Percentiles rank a stretch among this genome's conserved stretches.
Evolutionary conservation across 2,888 invertebrate genomes (phyloP).

Genomic region (Agonopterix heracliana): DNA sequence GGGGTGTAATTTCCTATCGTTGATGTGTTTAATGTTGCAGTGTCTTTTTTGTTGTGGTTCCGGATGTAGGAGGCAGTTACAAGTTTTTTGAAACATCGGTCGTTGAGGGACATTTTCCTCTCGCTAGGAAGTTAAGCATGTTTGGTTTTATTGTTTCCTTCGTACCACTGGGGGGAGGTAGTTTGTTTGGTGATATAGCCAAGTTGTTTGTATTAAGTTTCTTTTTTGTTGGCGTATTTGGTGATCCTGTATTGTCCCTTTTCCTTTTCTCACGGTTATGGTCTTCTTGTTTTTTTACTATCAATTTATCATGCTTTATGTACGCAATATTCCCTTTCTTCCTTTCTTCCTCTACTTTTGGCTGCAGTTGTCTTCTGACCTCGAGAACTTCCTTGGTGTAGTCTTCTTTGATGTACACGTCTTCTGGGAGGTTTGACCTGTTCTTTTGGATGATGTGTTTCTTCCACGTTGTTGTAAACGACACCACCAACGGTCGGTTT

Average conservation of each 20-base stretch:
- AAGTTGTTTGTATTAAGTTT: slow-evolving; percentile 1
- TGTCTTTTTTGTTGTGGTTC: neutral
- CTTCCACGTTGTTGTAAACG: slow-evolving; percentile 9
- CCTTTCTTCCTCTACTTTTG: slow-evolving; percentile 4
- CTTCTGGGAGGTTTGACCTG: neutral
- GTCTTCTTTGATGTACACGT: no score
- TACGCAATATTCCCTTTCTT: slow-evolving; percentile 11
- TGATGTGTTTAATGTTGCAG: neutral
- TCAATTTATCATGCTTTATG: slow-evolving; percentile 11
- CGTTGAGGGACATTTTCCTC: slow-evolving; percentile 8
- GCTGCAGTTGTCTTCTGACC: neutral
- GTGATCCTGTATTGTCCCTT: slow-evolving; percentile 14
- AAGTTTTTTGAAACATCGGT: slow-evolving; percentile 11
- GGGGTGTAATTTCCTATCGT: slow-evolving; percentile 3
- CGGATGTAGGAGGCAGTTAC: neutral
- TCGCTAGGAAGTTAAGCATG: slow-evolving; percentile 9
- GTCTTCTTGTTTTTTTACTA: slow-evolving; percentile 9
- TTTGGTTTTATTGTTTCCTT: slow-evolving; percentile 11
- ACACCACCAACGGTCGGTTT: slow-evolving; percentile 1
- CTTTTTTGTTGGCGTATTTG: slow-evolving; percentile 10
- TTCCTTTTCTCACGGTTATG: slow-evolving; percentile 13
- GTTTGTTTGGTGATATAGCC: neutral
- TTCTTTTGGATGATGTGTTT: slow-evolving; percentile 8
- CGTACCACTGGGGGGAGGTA: slow-evolving; percentile 5
- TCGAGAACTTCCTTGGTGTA: neutral